These are phyloP conservation scores for Pachypanchax playfairii DNA, from an alignment of 2,113 vertebrate genomes.

Conservation along the genomic window DNA sequence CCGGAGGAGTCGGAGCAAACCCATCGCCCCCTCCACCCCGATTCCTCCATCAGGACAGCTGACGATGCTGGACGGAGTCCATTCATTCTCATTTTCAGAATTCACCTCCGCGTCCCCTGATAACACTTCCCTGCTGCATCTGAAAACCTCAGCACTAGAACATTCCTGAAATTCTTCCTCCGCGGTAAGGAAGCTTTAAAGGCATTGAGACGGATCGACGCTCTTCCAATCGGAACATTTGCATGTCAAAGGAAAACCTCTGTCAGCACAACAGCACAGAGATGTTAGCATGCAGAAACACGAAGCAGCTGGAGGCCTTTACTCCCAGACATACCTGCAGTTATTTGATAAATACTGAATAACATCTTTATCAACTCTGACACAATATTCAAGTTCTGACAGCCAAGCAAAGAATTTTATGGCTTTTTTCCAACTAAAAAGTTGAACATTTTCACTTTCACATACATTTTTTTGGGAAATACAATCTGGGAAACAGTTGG, in stretches of 20 bases:
- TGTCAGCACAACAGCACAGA: conserved; percentile 57
- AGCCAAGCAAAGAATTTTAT: too few species aligned
- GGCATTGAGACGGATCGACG: conserved; percentile 47
- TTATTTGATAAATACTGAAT: conserved; percentile 36
- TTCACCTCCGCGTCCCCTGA: conserved; percentile 28
- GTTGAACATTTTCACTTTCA: background rate
- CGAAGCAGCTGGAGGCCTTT: conserved; percentile 38
- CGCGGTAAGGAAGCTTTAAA: conserved; percentile 43
- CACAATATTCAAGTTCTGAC: too few species aligned
- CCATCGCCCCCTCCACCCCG: conserved; percentile 30
- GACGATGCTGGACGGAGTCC: conserved; percentile 39
- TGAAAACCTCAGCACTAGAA: conserved; percentile 35
- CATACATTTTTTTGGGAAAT: conserved; percentile 7
- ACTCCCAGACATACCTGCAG: conserved; percentile 35
- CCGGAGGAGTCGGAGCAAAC: conserved; percentile 36
- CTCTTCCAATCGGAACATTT: conserved; percentile 64
- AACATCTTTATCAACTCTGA: too few species aligned
- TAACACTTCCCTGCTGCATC: conserved; percentile 47
- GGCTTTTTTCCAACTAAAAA: background rate
- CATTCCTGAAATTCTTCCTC: conserved; percentile 67
- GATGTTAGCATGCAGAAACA: conserved; percentile 64
- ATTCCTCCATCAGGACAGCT: conserved; percentile 46
- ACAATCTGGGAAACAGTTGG: conserved; percentile 1
- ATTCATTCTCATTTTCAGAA: conserved; percentile 50
- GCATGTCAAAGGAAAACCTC: conserved; percentile 76